These are phyloP conservation scores for Austrofundulus limnaeus DNA, from an alignment of 2,113 vertebrate species.

Conservation along the genomic window DNA sequence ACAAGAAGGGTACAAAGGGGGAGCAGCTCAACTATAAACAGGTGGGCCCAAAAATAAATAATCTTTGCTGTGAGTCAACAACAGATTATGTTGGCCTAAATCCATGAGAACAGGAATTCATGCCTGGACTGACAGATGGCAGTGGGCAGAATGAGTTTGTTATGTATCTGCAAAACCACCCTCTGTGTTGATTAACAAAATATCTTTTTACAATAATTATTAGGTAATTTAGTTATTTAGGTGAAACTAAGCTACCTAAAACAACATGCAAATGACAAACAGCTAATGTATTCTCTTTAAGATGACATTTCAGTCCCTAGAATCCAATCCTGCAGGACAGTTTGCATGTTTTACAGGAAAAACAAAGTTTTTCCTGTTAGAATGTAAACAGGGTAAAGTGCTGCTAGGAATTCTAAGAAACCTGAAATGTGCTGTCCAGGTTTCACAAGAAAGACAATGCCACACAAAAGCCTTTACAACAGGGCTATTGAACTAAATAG, in stretches of 20 bases:
- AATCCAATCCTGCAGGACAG: neutral
- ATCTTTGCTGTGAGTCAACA: conserved; percentile 10
- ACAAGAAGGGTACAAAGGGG: neutral
- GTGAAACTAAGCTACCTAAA: no score
- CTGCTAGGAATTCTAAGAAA: neutral
- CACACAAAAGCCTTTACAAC: no score
- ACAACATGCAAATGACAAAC: no score
- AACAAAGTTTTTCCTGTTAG: neutral
- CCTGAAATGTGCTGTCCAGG: neutral
- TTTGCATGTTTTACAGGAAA: neutral
- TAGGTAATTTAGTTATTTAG: neutral
- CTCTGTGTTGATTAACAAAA: neutral
- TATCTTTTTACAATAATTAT: neutral
- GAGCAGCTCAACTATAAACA: conserved; percentile 10
- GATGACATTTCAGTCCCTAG: neutral
- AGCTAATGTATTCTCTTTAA: neutral
- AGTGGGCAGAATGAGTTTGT: conserved; percentile 27
- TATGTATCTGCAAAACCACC: neutral
- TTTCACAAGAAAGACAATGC: no score
- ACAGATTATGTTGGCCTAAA: conserved; percentile 25
- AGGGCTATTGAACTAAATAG: no score
- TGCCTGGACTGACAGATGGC: conserved; percentile 47
- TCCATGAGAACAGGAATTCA: conserved; percentile 10
- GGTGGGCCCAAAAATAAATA: conserved; percentile 15
- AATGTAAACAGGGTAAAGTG: neutral